Percentiles rank a stretch among this genome's conserved stretches.
Conservation (phyloP, 2,888 invertebrate species). For the Pristionchus exspectatus region DNA sequence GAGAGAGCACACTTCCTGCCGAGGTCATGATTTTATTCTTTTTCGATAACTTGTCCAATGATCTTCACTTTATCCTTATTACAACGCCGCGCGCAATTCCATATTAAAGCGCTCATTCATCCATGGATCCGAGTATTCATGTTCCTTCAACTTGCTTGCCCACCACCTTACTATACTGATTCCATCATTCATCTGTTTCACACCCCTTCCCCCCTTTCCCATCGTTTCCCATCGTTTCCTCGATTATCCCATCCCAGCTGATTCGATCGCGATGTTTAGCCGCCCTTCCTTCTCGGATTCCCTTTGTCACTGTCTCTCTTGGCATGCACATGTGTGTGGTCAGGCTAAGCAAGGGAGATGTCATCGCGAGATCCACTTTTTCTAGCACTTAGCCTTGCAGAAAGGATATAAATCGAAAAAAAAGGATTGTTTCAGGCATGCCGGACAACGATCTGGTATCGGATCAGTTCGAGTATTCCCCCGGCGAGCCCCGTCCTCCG, state of each 20-base stretch:
- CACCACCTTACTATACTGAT: not conserved
- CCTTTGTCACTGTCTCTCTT: not conserved
- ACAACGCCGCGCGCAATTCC: too few relatives aligned
- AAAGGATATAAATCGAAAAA: too few relatives aligned
- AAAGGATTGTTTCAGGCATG: not conserved
- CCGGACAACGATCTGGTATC: slow-evolving; percentile 42
- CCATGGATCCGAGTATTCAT: too few relatives aligned
- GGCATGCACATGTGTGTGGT: slow-evolving; percentile 10
- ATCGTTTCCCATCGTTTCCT: slow-evolving; percentile 19
- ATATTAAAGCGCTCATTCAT: too few relatives aligned
- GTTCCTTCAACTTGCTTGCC: too few relatives aligned
- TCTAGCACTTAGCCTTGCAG: too few relatives aligned
- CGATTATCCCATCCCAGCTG: not conserved
- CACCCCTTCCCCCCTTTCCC: not conserved
- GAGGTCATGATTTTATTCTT: not conserved
- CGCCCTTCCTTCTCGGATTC: not conserved
- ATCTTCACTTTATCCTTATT: not conserved
- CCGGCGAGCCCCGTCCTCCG: slow-evolving; percentile 6
- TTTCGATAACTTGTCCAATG: not conserved
- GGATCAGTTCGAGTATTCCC: slow-evolving; percentile 28
- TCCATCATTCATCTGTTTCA: not conserved
- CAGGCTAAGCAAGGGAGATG: not conserved
- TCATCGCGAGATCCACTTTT: not conserved
- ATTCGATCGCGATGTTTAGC: not conserved
- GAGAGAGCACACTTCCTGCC: not conserved